phyloP scores from a whole-genome alignment of 2,888 invertebrate species.

The Sisyra nigra region DNA sequence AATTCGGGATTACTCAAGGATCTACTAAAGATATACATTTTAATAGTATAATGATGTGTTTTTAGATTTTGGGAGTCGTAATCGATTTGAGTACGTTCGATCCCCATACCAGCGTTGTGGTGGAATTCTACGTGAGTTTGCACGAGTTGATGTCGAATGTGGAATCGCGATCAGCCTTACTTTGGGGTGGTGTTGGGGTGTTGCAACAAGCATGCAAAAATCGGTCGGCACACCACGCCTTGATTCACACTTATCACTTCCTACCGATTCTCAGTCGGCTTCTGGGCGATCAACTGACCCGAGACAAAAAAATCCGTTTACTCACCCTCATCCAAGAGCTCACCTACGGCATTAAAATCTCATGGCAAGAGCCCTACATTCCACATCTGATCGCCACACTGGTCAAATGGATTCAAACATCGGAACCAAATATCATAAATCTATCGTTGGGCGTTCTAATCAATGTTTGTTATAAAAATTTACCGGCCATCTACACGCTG shows the following conservation, averaged over 20 bases:
- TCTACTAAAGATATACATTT: too few relatives aligned
- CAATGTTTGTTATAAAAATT: constrained; percentile 64
- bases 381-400: constrained; percentile 47
- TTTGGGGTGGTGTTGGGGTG: constrained; percentile 50
- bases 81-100: constrained; percentile 49
- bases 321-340: constrained; percentile 50
- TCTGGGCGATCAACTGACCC: constrained; percentile 39
- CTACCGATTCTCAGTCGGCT: constrained; percentile 45
- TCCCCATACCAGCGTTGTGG: constrained; percentile 42
- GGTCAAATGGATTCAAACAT: constrained; percentile 44
- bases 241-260: constrained; percentile 55
- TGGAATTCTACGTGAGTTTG: constrained; percentile 49
- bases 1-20: too few relatives aligned
- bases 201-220: constrained; percentile 44
- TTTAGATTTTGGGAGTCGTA: constrained; percentile 44
- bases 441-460: constrained; percentile 53
- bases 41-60: constrained; percentile 11
- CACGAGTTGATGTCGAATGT: constrained; percentile 44
- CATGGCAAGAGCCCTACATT: constrained; percentile 66
- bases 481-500: constrained; percentile 55
- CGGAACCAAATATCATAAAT: constrained; percentile 30
- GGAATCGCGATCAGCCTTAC: constrained; percentile 36
- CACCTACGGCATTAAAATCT: constrained; percentile 62
- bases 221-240: constrained; percentile 38
- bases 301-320: constrained; percentile 45